Evolutionary conservation across 2,888 invertebrate genomes (phyloP), one percentile per base, ranked within the genome.

Genomic region (Leptopilina drosophilae): DNA sequence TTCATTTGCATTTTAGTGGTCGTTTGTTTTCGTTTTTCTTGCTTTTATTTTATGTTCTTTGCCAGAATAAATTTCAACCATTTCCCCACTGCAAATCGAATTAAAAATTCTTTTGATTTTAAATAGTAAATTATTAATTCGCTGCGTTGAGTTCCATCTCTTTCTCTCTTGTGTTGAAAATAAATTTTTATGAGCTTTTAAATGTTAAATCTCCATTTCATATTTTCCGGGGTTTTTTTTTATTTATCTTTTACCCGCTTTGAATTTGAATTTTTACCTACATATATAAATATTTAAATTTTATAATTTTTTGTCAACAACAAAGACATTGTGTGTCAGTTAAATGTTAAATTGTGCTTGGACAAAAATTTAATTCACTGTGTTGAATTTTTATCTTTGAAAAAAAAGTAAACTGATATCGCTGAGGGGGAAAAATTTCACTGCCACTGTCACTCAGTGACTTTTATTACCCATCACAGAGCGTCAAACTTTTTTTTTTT

Each of bases 1-100:
- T 78, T 81, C 79, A 82, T 82, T 82, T 82, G 82, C 80, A 83
- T 84, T 81, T 81, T 73, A 78, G 66, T 64, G 66, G 76, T 75
- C 73, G 77, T 65, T 64, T 64, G 26, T 33, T 64, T 33, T 33
- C 64, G 15, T 11, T 42, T 69, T 53, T 46, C 46, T 49, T 42
- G 9, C 69, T 46, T 69, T 15, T 69, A 14, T 46, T 67, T 67
- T 67, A 15, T 67, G 33, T 33, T 33, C 33, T 42, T 83, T 80
- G 69, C 78, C 79, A 81, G 79, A 76, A 78, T 80, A 77, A 81
- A 80, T 84, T 84, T 76, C 80, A 82, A 81, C 80, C 80, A 78
- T 77, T 78, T 77, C 82, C 7, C 9, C 8, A 5, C 9, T 7
- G 46, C 9, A 46, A 46, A 46, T 46, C 46, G 46, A 46, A 46